Conservation (phyloP, 2,888 invertebrate species). For the Uloborus plumipes region DNA sequence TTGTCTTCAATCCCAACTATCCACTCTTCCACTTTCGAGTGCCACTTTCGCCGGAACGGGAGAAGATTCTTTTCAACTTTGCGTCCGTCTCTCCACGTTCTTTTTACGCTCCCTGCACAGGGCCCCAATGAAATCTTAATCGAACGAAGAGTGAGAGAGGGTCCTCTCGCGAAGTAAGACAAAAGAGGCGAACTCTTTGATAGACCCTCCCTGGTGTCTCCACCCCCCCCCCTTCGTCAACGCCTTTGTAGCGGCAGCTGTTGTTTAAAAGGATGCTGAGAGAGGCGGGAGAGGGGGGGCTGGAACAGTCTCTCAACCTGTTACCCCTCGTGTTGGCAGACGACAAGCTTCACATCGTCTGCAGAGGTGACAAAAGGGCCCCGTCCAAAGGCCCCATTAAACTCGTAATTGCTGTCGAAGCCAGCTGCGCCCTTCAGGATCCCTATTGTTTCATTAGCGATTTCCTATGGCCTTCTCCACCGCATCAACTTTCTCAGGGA, state of each 20-base stretch:
- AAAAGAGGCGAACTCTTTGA: conserved; percentile 47
- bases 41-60: conserved; percentile 42
- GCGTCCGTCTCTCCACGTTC: background rate
- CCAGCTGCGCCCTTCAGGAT: conserved; percentile 47
- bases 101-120: conserved; percentile 8
- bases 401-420: conserved; percentile 55
- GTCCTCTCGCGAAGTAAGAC: conserved; percentile 41
- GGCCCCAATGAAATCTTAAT: conserved; percentile 57
- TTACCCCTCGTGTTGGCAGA: conserved; percentile 53
- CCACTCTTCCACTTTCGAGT: conserved; percentile 42
- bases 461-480: conserved; percentile 31
- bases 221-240: conserved; percentile 21
- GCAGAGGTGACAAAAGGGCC: conserved; percentile 43
- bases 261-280: conserved; percentile 48
- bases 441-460: conserved; percentile 54
- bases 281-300: background rate
- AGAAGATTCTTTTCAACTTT: conserved; percentile 4
- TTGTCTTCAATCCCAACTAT: conserved; percentile 27
- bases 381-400: conserved; percentile 52
- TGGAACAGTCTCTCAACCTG: conserved; percentile 45
- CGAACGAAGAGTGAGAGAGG: conserved; percentile 40
- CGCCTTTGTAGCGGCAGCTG: conserved; percentile 53
- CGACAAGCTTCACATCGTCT: conserved; percentile 46
- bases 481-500: conserved; percentile 12
- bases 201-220: conserved; percentile 22